These are phyloP conservation scores for Galeopterus variegatus DNA, from an alignment of 2,113 vertebrate genomes.

Conservation along the genomic window DNA sequence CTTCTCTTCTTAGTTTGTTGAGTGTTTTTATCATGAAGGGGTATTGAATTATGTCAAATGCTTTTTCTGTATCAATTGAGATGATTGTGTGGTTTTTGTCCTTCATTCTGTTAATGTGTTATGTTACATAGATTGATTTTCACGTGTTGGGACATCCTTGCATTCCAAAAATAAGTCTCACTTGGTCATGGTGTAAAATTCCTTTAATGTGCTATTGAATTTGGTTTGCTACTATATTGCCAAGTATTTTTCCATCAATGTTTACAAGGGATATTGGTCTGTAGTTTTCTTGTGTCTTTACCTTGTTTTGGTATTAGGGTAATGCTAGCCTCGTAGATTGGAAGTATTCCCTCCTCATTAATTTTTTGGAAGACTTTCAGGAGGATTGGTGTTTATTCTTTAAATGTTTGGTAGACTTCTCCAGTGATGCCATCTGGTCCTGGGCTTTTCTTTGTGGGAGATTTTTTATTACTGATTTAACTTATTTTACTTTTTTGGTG, in stretches of 20 bases:
- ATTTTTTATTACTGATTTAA: slow-evolving; percentile 34
- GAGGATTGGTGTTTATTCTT: slow-evolving; percentile 63
- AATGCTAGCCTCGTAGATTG: background rate
- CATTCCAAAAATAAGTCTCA: background rate
- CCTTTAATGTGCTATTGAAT: background rate
- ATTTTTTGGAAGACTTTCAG: slow-evolving; percentile 18
- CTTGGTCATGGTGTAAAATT: background rate
- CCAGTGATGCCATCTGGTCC: slow-evolving; percentile 54
- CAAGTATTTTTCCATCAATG: background rate
- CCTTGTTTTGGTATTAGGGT: background rate
- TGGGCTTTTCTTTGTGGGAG: slow-evolving; percentile 43
- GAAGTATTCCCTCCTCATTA: background rate
- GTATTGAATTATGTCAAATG: background rate
- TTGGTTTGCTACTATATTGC: background rate
- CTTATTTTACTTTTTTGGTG: background rate
- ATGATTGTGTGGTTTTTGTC: background rate
- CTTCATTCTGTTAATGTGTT: background rate
- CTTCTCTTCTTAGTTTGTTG: background rate
- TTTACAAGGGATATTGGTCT: background rate
- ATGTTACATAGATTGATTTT: background rate
- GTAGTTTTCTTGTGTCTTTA: background rate
- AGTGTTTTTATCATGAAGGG: background rate
- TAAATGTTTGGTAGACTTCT: slow-evolving; percentile 62
- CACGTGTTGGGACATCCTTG: background rate
- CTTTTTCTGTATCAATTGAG: background rate